These are phyloP conservation scores for Eospalax fontanierii DNA, from an alignment of 2,797 vertebrate species.

Conservation along the genomic window DNA sequence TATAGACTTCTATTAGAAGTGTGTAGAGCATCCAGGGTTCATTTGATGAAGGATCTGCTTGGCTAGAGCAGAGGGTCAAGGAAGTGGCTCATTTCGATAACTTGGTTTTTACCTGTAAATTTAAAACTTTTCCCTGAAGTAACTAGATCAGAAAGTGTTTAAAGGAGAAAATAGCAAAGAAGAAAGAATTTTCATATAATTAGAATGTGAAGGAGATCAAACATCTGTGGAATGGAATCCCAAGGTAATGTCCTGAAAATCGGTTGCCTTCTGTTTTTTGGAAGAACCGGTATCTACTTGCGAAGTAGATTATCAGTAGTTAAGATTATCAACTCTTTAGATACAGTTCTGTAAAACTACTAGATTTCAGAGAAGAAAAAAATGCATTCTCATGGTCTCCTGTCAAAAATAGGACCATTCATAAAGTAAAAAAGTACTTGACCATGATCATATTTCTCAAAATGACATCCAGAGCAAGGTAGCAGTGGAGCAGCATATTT, in stretches of 20 bases:
- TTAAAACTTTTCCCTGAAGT: slow-evolving; percentile 36
- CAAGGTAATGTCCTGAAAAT: neutral
- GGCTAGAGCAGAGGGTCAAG: neutral
- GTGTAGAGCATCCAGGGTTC: neutral
- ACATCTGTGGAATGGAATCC: neutral
- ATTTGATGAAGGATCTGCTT: neutral
- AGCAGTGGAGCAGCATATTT: neutral
- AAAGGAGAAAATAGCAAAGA: slow-evolving; percentile 10
- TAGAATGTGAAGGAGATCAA: neutral
- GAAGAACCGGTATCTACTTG: neutral
- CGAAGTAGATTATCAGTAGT: neutral
- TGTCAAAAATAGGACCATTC: neutral
- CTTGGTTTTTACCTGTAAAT: neutral
- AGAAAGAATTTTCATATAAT: neutral
- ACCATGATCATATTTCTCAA: neutral
- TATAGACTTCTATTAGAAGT: neutral
- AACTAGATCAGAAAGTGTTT: neutral
- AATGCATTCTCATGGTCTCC: neutral
- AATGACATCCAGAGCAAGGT: neutral
- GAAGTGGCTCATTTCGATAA: neutral
- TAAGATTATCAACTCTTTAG: neutral
- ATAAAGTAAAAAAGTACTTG: neutral
- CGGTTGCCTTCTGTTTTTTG: neutral
- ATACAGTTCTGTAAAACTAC: neutral
- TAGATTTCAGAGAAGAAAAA: slow-evolving; percentile 33